Evolutionary conservation across 2,888 invertebrate species (phyloP), one percentile per base, ranked within the genome.

Genomic region (Phytoseiulus persimilis): DNA sequence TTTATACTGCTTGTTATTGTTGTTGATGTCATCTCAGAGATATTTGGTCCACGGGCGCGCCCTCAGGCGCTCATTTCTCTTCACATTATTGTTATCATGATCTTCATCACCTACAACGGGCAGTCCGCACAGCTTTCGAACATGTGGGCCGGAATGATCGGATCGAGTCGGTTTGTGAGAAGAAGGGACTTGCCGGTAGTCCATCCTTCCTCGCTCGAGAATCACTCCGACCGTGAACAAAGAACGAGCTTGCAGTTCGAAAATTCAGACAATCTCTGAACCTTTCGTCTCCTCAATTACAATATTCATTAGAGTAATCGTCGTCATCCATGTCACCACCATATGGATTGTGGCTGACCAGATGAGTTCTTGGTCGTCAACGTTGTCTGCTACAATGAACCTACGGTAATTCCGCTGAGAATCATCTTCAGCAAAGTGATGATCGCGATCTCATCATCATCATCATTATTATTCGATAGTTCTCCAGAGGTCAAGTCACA

Each of bases 11-110:
- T 31, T 32, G 32, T 87, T 87, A 31, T 32, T 39, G 32, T 87
- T 87, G 87, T 32, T 39, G 32, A 87, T 87, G 32, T 87, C 23
- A 39, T n/a, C 32, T 87, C 45, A 45, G 32, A 87, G 87, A 87
- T 87, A 87, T 87, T 87, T 87, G 87, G 87, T 87, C 87, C 87
- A 87, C 87, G 87, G 87, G 87, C 87, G 87, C 87, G 87, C 87
- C 32, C 32, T 32, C 11, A n/a, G 39, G 87, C 87, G 45, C 87
- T 39, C 39, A 87, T 87, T 45, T 87, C 65, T 23, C 28, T 65
- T 65, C 65, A 65, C 65, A 65, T 65, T 65, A 65, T 65, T 65
- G 28, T 65, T 65, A 65, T 65, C 65, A 18, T 65, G 5, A 65
- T 65, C 65, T 23, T 65, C 65, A 28, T 65, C 65, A 65, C 65